Base-by-base conservation (phyloP, 2,113 vertebrate species). In the Hippotragus niger region DNA sequence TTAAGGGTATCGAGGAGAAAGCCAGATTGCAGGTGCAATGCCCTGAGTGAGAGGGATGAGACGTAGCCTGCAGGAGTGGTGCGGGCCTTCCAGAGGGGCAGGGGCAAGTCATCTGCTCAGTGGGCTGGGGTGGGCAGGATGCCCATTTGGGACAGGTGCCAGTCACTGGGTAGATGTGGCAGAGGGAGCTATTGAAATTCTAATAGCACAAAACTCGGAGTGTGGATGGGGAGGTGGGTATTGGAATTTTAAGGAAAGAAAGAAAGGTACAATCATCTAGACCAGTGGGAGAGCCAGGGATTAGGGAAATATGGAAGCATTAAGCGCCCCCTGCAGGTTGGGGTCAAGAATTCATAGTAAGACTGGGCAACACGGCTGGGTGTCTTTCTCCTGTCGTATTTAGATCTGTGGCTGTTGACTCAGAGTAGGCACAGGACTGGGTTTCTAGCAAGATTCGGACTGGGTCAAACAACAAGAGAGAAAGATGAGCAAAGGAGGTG, bases 391-490 rank as follows among this genome's bases (percentile, higher is more conserved):
- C 19, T 53, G 58, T 16, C 3, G 4, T 60, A 74, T 33, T 86
- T 60, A 40, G 80, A 74, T 29, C 29, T 11, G 57, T 64, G 31
- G 7, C 45, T 74, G 84, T 50, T 43, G 64, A 55, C 53, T 3
- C 1, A 11, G 27, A 62, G 27, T 5, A 27, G 40, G 29, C 53
- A 95, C 57, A 53, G 47, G 25, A 33, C 23, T 74, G 84, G 25
- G 23, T 57, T 93, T 82, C 64, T 71, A n/a, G 71, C 71, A 90
- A 78, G 27, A 19, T 12, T 58, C 52, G 15, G 47, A 53, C 27
- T 53, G 62, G 92, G 64, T n/a, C 84, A 78, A 64, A 57, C 33
- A 47, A 91, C 64, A 57, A 52, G 62, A 95, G 89, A 16, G 47
- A 62, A 88, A 36, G 33, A 89, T 50, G 21, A 43, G 11, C 58